Percentiles rank a stretch among this genome's conserved stretches.
phyloP scores from a whole-genome alignment of 2,888 invertebrate genomes.

The Himalopsyche tibetana region DNA sequence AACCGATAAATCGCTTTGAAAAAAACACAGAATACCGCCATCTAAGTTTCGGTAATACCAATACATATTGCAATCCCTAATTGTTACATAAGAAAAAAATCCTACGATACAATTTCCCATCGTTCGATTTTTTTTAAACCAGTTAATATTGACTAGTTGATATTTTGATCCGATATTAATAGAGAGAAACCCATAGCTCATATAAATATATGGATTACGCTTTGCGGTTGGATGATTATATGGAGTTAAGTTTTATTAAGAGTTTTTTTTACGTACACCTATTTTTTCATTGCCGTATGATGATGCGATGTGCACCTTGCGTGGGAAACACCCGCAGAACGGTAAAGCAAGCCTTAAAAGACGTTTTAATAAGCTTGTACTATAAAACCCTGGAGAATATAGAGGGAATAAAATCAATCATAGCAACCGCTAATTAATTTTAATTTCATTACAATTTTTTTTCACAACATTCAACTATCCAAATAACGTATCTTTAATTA shows the following conservation, averaged over 20 bases:
- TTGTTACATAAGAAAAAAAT: too few relatives aligned
- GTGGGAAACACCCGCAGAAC: slow-evolving; percentile 34
- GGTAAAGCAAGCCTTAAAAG: slow-evolving; percentile 52
- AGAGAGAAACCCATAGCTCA: slow-evolving; percentile 60
- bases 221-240: slow-evolving; percentile 56
- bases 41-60: too few relatives aligned
- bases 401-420: not conserved
- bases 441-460: not conserved
- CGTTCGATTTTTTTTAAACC: slow-evolving; percentile 42
- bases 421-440: not conserved
- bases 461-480: too few relatives aligned
- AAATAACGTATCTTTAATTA: too few relatives aligned
- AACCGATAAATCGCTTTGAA: too few relatives aligned
- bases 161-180: slow-evolving; percentile 61
- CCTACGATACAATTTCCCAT: not conserved
- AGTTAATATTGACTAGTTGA: slow-evolving; percentile 46
- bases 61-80: too few relatives aligned
- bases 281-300: slow-evolving; percentile 46
- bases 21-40: too few relatives aligned
- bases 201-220: slow-evolving; percentile 57
- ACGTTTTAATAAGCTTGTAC: slow-evolving; percentile 45
- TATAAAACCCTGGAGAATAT: slow-evolving; percentile 9
- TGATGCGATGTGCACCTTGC: slow-evolving; percentile 17
- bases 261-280: slow-evolving; percentile 41
- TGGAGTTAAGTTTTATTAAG: slow-evolving; percentile 43